Percentiles rank a stretch among this genome's conserved stretches.
These are phyloP conservation scores for Agrilus mali DNA, from an alignment of 2,888 invertebrate species.

Conservation along the genomic window DNA sequence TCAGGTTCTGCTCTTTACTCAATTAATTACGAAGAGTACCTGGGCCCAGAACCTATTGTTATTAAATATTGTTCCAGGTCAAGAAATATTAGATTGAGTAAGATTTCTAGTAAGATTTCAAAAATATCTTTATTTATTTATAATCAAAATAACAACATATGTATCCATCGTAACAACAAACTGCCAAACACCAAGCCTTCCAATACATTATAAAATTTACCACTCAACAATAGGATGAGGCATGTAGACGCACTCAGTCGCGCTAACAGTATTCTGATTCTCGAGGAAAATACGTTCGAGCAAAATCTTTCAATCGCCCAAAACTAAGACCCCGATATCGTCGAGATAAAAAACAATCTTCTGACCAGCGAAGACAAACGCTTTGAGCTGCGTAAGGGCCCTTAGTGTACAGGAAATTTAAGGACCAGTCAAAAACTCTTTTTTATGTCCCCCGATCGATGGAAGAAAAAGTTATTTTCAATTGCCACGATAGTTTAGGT, in stretches of 20 bases:
- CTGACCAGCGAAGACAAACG: neutral
- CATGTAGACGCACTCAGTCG: slow-evolving; percentile 7
- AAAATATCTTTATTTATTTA: too few relatives aligned
- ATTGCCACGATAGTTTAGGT: neutral
- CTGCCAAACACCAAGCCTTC: too few relatives aligned
- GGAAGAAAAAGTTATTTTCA: neutral
- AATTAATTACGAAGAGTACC: too few relatives aligned
- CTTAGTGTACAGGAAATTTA: neutral
- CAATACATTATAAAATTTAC: too few relatives aligned
- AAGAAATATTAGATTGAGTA: too few relatives aligned
- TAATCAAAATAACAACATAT: too few relatives aligned
- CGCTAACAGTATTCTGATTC: slow-evolving; percentile 3
- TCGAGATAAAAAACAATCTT: neutral
- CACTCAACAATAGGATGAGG: slow-evolving; percentile 2
- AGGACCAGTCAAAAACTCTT: neutral
- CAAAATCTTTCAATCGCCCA: slow-evolving; percentile 5
- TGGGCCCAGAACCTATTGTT: too few relatives aligned
- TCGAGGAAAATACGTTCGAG: slow-evolving; percentile 7
- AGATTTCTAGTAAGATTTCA: too few relatives aligned
- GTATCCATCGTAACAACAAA: too few relatives aligned
- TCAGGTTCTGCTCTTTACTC: too few relatives aligned
- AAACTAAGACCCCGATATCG: neutral
- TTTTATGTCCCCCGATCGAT: slow-evolving; percentile 1
- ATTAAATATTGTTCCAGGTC: too few relatives aligned
- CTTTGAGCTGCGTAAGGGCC: neutral